A percentile compares a stretch with the other conserved stretches of the same genome.
phyloP scores from a whole-genome alignment of 1,140 invertebrate species.

The Drosophila murphyi region DNA sequence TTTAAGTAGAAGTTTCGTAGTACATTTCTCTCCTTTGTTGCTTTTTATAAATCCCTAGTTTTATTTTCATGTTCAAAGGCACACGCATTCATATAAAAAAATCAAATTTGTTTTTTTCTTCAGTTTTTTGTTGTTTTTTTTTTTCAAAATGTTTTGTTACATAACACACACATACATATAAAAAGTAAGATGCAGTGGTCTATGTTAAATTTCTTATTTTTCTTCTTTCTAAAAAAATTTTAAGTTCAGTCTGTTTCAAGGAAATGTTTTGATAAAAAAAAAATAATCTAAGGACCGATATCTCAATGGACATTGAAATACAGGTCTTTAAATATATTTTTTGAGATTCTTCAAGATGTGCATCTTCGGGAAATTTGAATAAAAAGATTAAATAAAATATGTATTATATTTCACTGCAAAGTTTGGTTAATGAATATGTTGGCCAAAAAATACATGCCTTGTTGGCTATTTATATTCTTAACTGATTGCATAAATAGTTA shows the following conservation, averaged over 20 bases:
- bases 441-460: slow-evolving; percentile 26
- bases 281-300: slow-evolving; percentile 42
- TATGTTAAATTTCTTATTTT: slow-evolving; percentile 39
- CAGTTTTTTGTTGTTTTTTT: slow-evolving; percentile 30
- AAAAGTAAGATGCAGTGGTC: slow-evolving; percentile 65
- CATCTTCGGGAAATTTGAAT: slow-evolving; percentile 53
- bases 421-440: slow-evolving; percentile 65
- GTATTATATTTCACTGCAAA: slow-evolving; percentile 17
- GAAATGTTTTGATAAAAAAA: slow-evolving; percentile 75
- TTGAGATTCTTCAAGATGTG: slow-evolving; percentile 78
- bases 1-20: slow-evolving; percentile 41
- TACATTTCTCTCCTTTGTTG: slow-evolving; percentile 55
- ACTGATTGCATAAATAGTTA: slow-evolving; percentile 59
- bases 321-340: slow-evolving; percentile 49
- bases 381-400: slow-evolving; percentile 21
- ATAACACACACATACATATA: slow-evolving; percentile 55
- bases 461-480: slow-evolving; percentile 40
- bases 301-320: slow-evolving; percentile 21
- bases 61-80: slow-evolving; percentile 67
- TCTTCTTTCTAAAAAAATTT: slow-evolving; percentile 54
- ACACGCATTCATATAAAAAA: slow-evolving; percentile 74
- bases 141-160: slow-evolving; percentile 49
- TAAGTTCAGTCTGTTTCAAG: slow-evolving; percentile 80
- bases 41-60: slow-evolving; percentile 60
- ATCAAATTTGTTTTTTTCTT: slow-evolving; percentile 56